Evolutionary conservation across 2,888 invertebrate species (phyloP), one percentile per base, ranked within the genome.

Genomic region (Pseudococcus longispinus): DNA sequence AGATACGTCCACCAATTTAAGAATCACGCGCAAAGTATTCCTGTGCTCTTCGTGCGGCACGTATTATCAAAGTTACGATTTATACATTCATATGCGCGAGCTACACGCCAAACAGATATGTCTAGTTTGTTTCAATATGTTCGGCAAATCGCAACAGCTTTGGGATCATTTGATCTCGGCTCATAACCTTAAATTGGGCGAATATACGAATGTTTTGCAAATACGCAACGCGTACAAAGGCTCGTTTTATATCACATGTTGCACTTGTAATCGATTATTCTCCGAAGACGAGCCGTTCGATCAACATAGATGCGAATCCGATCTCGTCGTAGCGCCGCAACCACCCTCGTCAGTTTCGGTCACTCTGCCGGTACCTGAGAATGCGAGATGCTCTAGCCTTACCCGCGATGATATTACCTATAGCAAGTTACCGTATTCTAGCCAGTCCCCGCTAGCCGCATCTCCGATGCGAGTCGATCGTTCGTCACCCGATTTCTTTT

Each of bases 51-150:
- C 95, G 0, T 96, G 96, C 90, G 95, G 94, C 77, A 95, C 95
- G 15, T 96, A 96, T 90, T 96, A 95, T 91, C 95, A 96, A 91
- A 95, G 95, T 89, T 96, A 96, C 95, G 95, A 96, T 91, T 92
- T 96, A 88, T 96, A 96, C 90, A 91, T 95, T 80, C 96, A 96
- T 89, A 96, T 96, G 94, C 93, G 95, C 86, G 95, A 96, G 90
- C 93, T 94, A 87, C 96, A 97, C 90, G 94, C 94, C 89, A 93
- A 95, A 86, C 95, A 94, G 90, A 95, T 96, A 89, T 97, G 96
- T 90, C 91, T 96, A 85, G 95, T 95, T 91, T 96, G 96, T 90
- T 92, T 96, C 88, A 95, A 95, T 84, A 94, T 96, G 93, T 96
- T 96, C 91, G 94, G 94, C 46, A 94, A 94, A 89, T 94, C 95